These are phyloP conservation scores for Drosophila insularis DNA, from an alignment of 1,140 invertebrate genomes.

Conservation along the genomic window DNA sequence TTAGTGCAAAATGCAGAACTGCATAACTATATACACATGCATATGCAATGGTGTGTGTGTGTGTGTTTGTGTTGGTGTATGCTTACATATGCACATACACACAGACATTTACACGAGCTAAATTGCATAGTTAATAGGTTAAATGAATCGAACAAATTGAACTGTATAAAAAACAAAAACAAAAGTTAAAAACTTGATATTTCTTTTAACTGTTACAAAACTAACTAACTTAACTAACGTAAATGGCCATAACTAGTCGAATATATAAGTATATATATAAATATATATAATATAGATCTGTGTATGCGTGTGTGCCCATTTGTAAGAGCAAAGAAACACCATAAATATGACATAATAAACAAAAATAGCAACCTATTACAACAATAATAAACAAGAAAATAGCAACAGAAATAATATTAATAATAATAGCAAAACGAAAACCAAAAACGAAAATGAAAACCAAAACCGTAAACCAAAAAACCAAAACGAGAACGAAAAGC, in stretches of 20 bases:
- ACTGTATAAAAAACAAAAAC: conserved; percentile 42
- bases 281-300: conserved; percentile 10
- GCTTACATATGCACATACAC: background rate
- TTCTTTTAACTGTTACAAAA: conserved; percentile 67
- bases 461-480: background rate
- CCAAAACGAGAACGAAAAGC: background rate
- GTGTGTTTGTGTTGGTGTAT: conserved; percentile 13
- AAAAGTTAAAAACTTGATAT: conserved; percentile 26
- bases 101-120: background rate
- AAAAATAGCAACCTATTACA: conserved; percentile 54
- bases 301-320: background rate
- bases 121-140: conserved; percentile 49
- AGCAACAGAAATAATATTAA: conserved; percentile 1
- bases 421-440: conserved; percentile 12
- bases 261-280: conserved; percentile 17
- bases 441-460: conserved; percentile 16
- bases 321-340: background rate
- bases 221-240: conserved; percentile 31
- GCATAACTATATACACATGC: conserved; percentile 19
- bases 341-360: conserved; percentile 51
- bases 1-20: conserved; percentile 39
- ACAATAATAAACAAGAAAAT: conserved; percentile 23
- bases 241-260: conserved; percentile 46
- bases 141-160: conserved; percentile 64
- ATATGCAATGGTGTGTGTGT: conserved; percentile 8